These are phyloP conservation scores for Leuctra nigra DNA, from an alignment of 2,888 invertebrate species.

Conservation along the genomic window DNA sequence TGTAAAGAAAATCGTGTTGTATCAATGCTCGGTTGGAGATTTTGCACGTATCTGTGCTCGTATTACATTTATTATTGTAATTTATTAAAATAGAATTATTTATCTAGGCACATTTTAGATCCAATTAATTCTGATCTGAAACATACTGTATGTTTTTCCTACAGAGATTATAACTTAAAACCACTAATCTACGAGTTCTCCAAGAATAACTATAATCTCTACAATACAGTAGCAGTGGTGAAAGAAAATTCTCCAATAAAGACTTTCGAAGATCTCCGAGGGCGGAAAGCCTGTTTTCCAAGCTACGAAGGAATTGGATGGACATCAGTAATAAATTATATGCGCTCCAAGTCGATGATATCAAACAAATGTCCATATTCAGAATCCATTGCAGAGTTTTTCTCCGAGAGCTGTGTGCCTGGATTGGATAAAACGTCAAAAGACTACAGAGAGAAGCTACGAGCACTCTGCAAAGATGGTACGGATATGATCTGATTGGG, in stretches of 20 bases:
- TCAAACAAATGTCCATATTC: conserved; percentile 40
- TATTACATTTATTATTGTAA: no score
- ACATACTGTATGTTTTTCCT: no score
- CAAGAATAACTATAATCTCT: conserved; percentile 49
- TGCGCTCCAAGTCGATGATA: conserved; percentile 38
- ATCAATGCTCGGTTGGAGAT: no score
- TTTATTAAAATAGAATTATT: no score
- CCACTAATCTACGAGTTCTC: conserved; percentile 57
- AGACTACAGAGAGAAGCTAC: conserved; percentile 4
- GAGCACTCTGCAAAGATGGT: conserved; percentile 15
- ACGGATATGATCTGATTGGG: background rate
- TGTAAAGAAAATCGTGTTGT: no score
- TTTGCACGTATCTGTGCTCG: no score
- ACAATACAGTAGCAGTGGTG: conserved; percentile 62
- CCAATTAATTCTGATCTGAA: no score
- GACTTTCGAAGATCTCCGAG: conserved; percentile 57
- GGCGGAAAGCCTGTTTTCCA: conserved; percentile 72
- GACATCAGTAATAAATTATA: conserved; percentile 38
- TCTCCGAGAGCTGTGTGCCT: conserved; percentile 56
- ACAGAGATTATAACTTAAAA: conserved; percentile 48
- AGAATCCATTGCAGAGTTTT: conserved; percentile 51
- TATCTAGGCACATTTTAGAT: no score
- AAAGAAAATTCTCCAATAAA: conserved; percentile 49
- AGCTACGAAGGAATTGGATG: conserved; percentile 59
- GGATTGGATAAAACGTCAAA: conserved; percentile 31